These are phyloP conservation scores for Dryococelus australis DNA, from an alignment of 2,888 invertebrate species.

Conservation along the genomic window DNA sequence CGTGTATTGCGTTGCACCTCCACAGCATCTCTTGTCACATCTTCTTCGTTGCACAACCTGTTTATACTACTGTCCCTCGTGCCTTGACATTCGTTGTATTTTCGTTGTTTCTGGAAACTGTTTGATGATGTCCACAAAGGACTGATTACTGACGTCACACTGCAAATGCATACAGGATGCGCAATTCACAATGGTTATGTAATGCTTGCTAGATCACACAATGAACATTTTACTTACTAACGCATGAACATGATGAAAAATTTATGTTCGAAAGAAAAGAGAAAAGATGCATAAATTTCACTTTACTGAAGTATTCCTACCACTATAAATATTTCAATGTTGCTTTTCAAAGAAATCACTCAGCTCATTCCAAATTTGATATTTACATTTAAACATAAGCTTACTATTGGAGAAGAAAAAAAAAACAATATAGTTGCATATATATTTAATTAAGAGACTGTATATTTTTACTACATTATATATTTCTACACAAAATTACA, in stretches of 20 bases:
- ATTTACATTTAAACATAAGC: too few relatives aligned
- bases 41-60: constrained; percentile 34
- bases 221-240: not conserved
- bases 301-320: too few relatives aligned
- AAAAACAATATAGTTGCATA: too few relatives aligned
- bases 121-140: not conserved
- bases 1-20: not conserved
- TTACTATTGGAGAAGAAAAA: too few relatives aligned
- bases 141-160: not conserved
- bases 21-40: constrained; percentile 32
- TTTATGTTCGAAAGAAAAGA: too few relatives aligned
- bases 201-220: not conserved
- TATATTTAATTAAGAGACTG: too few relatives aligned
- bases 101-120: constrained; percentile 58
- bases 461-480: too few relatives aligned
- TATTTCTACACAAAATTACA: too few relatives aligned
- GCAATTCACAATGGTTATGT: not conserved
- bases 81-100: constrained; percentile 57
- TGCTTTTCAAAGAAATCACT: too few relatives aligned
- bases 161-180: not conserved
- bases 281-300: too few relatives aligned
- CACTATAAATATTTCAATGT: too few relatives aligned
- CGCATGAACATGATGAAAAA: not conserved
- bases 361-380: too few relatives aligned
- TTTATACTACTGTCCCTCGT: not conserved